These are phyloP conservation scores for Chlorospingus flavigularis DNA, from an alignment of 2,797 vertebrate genomes.

Conservation along the genomic window DNA sequence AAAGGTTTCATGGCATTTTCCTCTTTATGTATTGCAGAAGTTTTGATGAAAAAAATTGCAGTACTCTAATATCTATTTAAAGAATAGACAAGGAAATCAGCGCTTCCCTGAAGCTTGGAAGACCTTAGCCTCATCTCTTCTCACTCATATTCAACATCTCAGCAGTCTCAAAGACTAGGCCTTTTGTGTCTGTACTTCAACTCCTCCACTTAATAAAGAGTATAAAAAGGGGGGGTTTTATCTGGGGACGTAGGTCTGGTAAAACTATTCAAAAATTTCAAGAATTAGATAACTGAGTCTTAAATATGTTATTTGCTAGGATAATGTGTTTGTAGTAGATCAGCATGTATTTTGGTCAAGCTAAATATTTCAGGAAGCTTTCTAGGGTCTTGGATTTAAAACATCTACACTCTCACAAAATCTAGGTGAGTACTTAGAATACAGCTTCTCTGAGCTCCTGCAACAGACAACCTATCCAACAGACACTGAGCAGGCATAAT, in stretches of 20 bases:
- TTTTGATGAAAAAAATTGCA: neutral
- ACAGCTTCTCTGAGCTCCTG: neutral
- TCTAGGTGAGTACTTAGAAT: neutral
- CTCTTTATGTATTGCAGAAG: neutral
- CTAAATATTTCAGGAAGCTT: neutral
- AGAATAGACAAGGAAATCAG: neutral
- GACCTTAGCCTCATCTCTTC: neutral
- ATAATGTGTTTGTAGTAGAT: neutral
- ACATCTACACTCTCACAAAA: neutral
- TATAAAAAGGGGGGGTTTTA: neutral
- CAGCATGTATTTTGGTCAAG: neutral
- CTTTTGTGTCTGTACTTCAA: neutral
- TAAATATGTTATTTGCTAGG: neutral
- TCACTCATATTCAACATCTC: neutral
- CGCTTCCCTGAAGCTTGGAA: neutral
- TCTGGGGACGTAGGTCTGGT: neutral
- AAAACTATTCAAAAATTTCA: neutral
- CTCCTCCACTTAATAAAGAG: neutral
- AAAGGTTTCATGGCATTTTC: neutral
- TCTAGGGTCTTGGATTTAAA: neutral
- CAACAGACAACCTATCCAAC: neutral
- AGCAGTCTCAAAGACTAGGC: neutral
- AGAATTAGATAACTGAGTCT: neutral
- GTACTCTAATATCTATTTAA: neutral
- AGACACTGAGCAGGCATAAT: neutral